These are phyloP conservation scores for Oreochromis spilurus DNA, from an alignment of 2,113 vertebrate genomes.

Conservation along the genomic window DNA sequence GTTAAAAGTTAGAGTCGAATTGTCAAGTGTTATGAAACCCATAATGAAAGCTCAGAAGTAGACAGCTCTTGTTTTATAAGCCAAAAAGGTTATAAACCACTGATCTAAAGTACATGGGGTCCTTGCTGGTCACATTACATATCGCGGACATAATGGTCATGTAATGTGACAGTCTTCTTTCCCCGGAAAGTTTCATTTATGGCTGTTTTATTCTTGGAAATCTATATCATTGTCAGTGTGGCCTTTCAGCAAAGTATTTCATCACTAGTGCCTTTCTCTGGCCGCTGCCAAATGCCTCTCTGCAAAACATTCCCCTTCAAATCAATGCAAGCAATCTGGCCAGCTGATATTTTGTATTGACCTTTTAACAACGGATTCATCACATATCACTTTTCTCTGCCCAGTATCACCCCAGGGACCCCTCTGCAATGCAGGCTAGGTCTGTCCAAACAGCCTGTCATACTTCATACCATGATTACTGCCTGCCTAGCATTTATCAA, in stretches of 20 bases:
- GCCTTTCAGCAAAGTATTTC: slow-evolving; percentile 36
- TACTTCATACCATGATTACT: background rate
- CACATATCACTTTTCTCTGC: slow-evolving; percentile 45
- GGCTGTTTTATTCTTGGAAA: slow-evolving; percentile 18
- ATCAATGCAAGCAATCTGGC: slow-evolving; percentile 55
- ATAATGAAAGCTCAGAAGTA: background rate
- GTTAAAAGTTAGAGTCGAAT: background rate
- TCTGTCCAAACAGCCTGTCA: background rate
- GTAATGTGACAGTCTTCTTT: background rate
- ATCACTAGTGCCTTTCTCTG: background rate
- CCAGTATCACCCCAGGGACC: slow-evolving; percentile 26
- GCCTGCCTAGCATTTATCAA: background rate
- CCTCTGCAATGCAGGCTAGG: background rate
- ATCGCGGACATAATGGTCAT: background rate
- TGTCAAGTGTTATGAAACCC: background rate
- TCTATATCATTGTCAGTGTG: slow-evolving; percentile 35
- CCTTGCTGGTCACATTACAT: background rate
- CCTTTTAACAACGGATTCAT: slow-evolving; percentile 61
- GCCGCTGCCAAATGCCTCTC: background rate
- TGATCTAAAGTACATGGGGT: background rate
- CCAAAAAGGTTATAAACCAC: background rate
- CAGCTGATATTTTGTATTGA: slow-evolving; percentile 57
- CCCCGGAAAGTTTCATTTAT: background rate
- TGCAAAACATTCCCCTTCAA: slow-evolving; percentile 17
- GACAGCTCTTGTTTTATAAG: background rate